These are phyloP conservation scores for Zaprionus gabonicus DNA, from an alignment of 1,140 invertebrate genomes.

Conservation along the genomic window DNA sequence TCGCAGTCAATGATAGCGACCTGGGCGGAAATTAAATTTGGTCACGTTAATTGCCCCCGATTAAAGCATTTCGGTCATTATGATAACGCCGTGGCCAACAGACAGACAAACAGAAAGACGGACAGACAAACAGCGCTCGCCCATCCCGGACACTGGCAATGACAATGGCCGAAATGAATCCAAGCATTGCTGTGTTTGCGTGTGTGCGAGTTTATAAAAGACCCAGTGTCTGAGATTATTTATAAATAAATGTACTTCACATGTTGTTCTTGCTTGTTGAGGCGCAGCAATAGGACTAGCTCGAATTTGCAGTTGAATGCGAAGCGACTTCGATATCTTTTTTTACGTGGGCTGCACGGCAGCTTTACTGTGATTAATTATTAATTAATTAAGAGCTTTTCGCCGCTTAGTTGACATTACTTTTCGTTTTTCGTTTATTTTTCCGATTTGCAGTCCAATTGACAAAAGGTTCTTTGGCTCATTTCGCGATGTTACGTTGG, in stretches of 20 bases:
- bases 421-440: constrained; percentile 3
- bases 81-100: constrained; percentile 63
- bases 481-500: constrained; percentile 32
- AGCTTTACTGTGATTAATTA: constrained; percentile 68
- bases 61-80: constrained; percentile 80
- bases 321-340: constrained; percentile 41
- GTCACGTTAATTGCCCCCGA: constrained; percentile 79
- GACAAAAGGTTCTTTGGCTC: constrained; percentile 11
- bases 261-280: constrained; percentile 18
- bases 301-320: constrained; percentile 30
- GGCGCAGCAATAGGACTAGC: constrained; percentile 12
- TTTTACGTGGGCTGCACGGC: constrained; percentile 25
- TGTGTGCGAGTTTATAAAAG: background rate
- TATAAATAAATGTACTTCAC: constrained; percentile 6
- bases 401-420: constrained; percentile 46
- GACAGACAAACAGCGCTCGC: constrained; percentile 4
- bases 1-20: constrained; percentile 58
- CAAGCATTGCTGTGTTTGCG: background rate
- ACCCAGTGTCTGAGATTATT: background rate
- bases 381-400: constrained; percentile 79
- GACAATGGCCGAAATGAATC: constrained; percentile 34
- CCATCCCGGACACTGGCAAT: constrained; percentile 36
- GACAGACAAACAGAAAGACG: background rate
- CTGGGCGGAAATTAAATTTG: constrained; percentile 80
- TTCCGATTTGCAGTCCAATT: background rate